Evolutionary conservation across 2,113 vertebrate species (phyloP).

Genomic region (Crotophaga sulcirostris): DNA sequence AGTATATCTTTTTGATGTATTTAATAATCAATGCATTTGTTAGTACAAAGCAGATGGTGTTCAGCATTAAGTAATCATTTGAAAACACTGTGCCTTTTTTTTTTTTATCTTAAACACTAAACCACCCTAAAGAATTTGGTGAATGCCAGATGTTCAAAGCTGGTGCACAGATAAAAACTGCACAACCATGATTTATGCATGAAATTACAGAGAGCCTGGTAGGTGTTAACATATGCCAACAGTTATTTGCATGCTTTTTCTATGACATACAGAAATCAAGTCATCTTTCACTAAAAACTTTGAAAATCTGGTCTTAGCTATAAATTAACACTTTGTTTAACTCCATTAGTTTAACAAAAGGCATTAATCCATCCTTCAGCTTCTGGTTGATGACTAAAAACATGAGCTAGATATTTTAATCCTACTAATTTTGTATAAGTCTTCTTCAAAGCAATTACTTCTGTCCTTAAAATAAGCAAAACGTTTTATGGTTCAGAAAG

Average conservation of each 20-base stretch:
- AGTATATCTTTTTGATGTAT: background rate
- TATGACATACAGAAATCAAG: background rate
- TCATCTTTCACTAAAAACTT: background rate
- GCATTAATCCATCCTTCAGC: background rate
- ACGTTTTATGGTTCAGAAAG: background rate
- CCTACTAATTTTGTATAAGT: background rate
- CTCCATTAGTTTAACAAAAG: background rate
- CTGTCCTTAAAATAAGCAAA: background rate
- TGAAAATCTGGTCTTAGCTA: conserved; percentile 29
- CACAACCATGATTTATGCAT: background rate
- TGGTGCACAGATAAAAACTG: background rate
- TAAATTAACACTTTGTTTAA: background rate
- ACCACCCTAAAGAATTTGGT: background rate
- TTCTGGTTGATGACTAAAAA: background rate
- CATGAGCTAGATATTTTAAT: background rate
- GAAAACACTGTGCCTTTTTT: conserved; percentile 8
- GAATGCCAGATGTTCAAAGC: conserved; percentile 44
- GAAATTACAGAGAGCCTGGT: background rate
- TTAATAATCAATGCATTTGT: conserved; percentile 5
- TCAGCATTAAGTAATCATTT: conserved; percentile 18
- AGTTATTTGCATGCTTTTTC: background rate
- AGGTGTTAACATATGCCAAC: background rate
- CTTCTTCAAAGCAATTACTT: background rate
- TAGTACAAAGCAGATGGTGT: conserved; percentile 49
- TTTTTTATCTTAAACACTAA: background rate